Percentiles rank a stretch among this genome's conserved stretches.
Conservation (phyloP, 2,797 vertebrate species). For the Lepidocolaptes lacrymiger region DNA sequence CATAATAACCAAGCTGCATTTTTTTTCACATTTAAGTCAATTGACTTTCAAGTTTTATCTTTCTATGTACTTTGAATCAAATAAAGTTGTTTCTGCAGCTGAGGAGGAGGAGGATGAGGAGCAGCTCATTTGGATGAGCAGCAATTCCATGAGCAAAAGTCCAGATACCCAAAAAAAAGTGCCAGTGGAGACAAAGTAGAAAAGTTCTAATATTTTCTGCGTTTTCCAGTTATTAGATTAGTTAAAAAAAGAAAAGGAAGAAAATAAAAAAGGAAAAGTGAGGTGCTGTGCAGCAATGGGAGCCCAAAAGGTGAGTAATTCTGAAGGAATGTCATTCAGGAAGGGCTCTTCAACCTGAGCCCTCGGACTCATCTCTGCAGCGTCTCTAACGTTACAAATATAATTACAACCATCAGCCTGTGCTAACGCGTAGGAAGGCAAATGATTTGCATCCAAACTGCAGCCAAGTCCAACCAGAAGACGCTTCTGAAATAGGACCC, state of each 20-base stretch:
- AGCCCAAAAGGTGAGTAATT: neutral
- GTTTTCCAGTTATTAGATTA: neutral
- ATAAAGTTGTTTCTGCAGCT: constrained; percentile 51
- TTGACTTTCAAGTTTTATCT: constrained; percentile 76
- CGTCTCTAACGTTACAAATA: neutral
- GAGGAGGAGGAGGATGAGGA: neutral
- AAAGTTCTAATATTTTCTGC: neutral
- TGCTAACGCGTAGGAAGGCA: neutral
- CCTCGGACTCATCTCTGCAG: neutral
- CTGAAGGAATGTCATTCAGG: neutral
- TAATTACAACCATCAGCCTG: neutral
- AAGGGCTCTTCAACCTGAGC: neutral
- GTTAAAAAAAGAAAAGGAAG: neutral
- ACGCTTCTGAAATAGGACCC: neutral
- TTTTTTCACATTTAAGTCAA: constrained; percentile 72
- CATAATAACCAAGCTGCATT: constrained; percentile 74
- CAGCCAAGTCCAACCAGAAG: neutral
- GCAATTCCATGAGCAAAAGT: neutral
- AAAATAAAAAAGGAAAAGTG: no score
- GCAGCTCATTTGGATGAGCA: neutral
- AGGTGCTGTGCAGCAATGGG: neutral
- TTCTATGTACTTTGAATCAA: constrained; percentile 50
- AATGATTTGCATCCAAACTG: neutral
- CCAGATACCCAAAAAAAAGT: neutral
- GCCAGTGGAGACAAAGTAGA: neutral